Base-by-base conservation (phyloP, 2,113 vertebrate genomes). In the Percina caprodes region DNA sequence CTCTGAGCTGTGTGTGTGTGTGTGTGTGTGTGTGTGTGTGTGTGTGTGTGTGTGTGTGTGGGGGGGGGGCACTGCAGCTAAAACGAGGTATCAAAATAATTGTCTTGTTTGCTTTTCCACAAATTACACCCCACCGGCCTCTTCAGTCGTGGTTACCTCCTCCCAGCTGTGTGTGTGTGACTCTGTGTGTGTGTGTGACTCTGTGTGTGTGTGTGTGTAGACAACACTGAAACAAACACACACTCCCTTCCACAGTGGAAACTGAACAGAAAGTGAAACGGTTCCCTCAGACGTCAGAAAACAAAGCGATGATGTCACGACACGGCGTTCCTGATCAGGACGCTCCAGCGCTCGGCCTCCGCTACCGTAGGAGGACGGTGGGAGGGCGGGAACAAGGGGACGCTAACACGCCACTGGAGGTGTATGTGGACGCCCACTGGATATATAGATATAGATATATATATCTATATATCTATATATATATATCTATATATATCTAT, bases 121-220 rank as follows among this genome's bases (percentile, higher is more conserved):
- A 81, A 84, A 84, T 87, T 92, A 86, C 76, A 39, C 24, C 67
- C 55, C 56, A 33, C 12, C 12, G 21, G 62, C 42, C 42, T 59
- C 73, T 52, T 89, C 79, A 90, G 89, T 88, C 83, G 80, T 23
- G 18, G 68, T 69, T 46, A 45, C 13, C 66, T 85, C 88, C 86
- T 85, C 46, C 83, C 83, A 80, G 70, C 67, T 60, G 55, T 77
- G 66, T 80, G 12, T 52, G 66, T 65, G 74, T 70, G 60, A n/a
- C n/a, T n/a, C n/a, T 61, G 35, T 18, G 6, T 69, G 71, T 68
- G 69, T 65, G 60, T 54, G 21, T 52, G 35, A n/a, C n/a, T n/a
- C n/a, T 56, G 51, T 5, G 5, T 69, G 51, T 70, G 60, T 61
- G 66, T 70, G 58, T 67, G 24, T 33, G 15, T 14, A 13, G n/a